Conservation (phyloP, 2,797 vertebrate genomes). For the Channa striata region DNA sequence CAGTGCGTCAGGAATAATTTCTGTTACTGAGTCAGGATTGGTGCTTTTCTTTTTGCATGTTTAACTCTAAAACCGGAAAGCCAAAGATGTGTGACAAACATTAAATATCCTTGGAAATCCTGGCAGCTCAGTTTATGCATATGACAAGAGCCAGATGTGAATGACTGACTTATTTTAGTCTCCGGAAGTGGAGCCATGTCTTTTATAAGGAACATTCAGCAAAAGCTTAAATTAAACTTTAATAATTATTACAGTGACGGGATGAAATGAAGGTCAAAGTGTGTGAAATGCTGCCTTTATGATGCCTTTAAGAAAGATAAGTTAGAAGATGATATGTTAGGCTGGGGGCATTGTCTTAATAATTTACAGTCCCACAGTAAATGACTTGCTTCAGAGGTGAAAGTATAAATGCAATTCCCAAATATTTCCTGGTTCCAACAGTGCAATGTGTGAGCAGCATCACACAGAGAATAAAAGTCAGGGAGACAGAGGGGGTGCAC, state of each 20-base stretch:
- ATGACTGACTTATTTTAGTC: conserved; percentile 13
- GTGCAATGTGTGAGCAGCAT: not conserved
- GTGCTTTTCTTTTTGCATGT: not conserved
- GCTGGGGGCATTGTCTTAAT: conserved; percentile 6
- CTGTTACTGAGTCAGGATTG: too few species aligned
- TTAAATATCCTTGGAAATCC: not conserved
- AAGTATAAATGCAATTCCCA: conserved; percentile 22
- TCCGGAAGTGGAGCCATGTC: not conserved
- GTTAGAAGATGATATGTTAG: conserved; percentile 14
- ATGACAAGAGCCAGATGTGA: not conserved
- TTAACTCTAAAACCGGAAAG: conserved; percentile 2
- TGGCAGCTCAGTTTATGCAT: not conserved
- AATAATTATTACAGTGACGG: conserved; percentile 7
- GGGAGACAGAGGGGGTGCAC: not conserved
- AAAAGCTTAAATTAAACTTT: too few species aligned
- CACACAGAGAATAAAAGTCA: conserved; percentile 8
- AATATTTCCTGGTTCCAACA: conserved; percentile 19
- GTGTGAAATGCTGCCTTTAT: conserved; percentile 10
- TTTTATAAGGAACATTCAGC: too few species aligned
- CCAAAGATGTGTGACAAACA: not conserved
- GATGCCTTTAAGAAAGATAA: conserved; percentile 23
- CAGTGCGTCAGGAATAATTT: too few species aligned
- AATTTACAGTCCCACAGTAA: conserved; percentile 5
- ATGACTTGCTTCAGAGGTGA: not conserved
- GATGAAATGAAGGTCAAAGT: conserved; percentile 21